Percentiles rank a stretch among this genome's conserved stretches.
phyloP scores from a whole-genome alignment of 1,140 invertebrate genomes.

The Homalodisca vitripennis region DNA sequence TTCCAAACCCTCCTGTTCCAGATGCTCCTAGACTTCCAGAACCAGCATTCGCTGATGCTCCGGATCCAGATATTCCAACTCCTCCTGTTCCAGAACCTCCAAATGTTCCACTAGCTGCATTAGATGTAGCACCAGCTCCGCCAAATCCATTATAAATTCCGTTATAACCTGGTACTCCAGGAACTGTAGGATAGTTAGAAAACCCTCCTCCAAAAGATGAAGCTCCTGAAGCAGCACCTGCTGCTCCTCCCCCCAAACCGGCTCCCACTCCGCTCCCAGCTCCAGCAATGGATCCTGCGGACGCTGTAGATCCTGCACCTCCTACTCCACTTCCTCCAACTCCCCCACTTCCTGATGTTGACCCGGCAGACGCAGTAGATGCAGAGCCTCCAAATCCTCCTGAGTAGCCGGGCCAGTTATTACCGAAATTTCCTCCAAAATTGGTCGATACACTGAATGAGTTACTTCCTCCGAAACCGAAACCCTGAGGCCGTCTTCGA shows the following conservation, averaged over 20 bases:
- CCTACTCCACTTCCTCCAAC: constrained; percentile 17
- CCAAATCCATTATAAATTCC: no score
- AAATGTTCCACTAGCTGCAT: no score
- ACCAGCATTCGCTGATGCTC: not conserved
- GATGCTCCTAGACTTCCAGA: not conserved
- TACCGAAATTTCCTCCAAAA: not conserved
- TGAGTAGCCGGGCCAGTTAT: not conserved
- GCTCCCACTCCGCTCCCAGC: constrained; percentile 10
- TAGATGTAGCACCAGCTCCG: no score
- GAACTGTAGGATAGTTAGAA: not conserved
- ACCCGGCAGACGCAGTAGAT: not conserved
- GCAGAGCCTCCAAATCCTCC: not conserved
- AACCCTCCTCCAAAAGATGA: not conserved
- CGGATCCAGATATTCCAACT: no score
- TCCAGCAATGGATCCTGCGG: not conserved
- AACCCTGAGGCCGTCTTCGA: not conserved
- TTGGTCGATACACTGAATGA: not conserved
- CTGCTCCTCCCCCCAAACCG: not conserved
- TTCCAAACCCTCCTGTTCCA: not conserved
- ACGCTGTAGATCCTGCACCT: not conserved
- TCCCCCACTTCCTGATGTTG: not conserved
- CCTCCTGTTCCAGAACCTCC: not conserved
- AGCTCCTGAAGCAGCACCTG: not conserved
- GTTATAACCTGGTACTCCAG: no score
- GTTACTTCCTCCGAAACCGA: not conserved